Evolutionary conservation across 2,797 vertebrate genomes (phyloP).

Genomic region (Chelonia mydas): DNA sequence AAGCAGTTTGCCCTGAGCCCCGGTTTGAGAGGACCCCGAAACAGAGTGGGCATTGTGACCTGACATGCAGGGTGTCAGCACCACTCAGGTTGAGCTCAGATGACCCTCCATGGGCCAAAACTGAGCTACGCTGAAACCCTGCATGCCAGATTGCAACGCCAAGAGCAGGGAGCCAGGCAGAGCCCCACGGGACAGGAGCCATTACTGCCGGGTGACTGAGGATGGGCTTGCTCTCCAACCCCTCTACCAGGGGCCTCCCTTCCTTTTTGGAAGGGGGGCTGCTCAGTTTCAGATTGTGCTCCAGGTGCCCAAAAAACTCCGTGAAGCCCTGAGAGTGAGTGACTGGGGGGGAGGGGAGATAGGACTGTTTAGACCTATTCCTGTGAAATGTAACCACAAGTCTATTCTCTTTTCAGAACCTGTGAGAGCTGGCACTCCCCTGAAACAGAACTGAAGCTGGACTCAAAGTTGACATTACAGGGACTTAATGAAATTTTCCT

Average conservation of each 20-base stretch:
- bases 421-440: neutral
- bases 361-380: neutral
- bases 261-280: neutral
- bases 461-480: neutral
- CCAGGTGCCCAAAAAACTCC: neutral
- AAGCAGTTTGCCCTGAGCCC: neutral
- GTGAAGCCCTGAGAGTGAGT: neutral
- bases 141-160: neutral
- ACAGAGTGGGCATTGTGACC: neutral
- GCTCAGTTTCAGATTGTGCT: neutral
- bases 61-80: neutral
- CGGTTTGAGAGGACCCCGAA: neutral
- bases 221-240: neutral
- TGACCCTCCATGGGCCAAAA: neutral
- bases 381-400: neutral
- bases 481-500: neutral
- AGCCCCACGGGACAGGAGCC: neutral
- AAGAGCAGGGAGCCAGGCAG: neutral
- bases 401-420: neutral
- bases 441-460: neutral
- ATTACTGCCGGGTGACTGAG: neutral
- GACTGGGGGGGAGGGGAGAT: rapidly evolving
- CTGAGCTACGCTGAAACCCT: neutral
- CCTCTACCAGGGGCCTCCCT: neutral
- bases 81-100: neutral